Evolutionary conservation across 2,113 vertebrate genomes (phyloP).

Genomic region (Apteryx owenii): DNA sequence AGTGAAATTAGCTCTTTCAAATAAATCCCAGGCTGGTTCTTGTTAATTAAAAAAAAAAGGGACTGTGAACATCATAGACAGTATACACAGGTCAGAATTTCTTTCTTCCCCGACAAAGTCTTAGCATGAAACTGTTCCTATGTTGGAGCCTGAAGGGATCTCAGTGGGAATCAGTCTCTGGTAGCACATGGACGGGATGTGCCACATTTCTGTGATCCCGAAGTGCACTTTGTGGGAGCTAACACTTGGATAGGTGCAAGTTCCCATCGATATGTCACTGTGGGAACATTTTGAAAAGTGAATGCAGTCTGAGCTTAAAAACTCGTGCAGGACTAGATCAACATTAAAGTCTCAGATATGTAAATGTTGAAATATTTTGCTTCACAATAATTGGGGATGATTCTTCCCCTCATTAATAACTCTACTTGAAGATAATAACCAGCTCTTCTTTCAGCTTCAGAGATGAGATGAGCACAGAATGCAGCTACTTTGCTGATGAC

Average conservation of each 20-base stretch:
- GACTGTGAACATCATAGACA: not conserved
- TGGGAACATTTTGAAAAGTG: not conserved
- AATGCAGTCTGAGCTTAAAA: not conserved
- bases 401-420: constrained; percentile 66
- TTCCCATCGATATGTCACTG: fast-evolving
- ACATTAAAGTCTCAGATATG: constrained; percentile 56
- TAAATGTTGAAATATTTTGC: constrained; percentile 69
- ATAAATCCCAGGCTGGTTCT: not conserved
- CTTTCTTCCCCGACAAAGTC: not conserved
- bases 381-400: constrained; percentile 63
- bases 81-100: not conserved
- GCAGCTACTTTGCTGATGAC: constrained; percentile 39
- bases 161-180: not conserved
- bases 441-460: constrained; percentile 57
- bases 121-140: not conserved
- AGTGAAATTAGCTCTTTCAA: not conserved
- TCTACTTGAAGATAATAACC: constrained; percentile 70
- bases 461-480: constrained; percentile 45
- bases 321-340: not conserved
- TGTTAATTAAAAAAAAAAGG: not conserved
- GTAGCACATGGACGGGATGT: not conserved
- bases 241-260: not conserved
- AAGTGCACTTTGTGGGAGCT: not conserved
- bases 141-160: not conserved
- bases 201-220: not conserved